Percentiles rank a stretch among this genome's conserved stretches.
Evolutionary conservation across 2,888 invertebrate species (phyloP).

Genomic region (Trissolcus japonicus): DNA sequence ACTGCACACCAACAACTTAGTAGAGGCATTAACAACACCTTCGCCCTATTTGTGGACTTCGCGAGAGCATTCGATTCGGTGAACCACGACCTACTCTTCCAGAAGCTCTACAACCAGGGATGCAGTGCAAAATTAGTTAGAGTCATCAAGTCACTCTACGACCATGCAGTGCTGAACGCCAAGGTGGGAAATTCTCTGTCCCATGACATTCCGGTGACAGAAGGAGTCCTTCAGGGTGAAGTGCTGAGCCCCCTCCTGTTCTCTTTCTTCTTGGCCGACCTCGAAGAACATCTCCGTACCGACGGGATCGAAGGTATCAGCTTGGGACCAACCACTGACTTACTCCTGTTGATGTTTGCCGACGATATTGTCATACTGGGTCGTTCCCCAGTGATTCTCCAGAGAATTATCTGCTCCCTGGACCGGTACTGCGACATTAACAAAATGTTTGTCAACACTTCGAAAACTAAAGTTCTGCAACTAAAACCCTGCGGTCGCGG

Average conservation of each 20-base stretch:
- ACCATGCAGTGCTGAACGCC: too few species aligned
- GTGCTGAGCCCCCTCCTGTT: neutral
- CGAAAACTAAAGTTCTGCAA: too few species aligned
- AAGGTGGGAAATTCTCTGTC: too few species aligned
- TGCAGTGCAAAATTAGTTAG: too few species aligned
- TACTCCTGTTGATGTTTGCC: neutral
- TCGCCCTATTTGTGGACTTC: neutral
- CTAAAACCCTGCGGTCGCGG: too few species aligned
- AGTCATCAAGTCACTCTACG: too few species aligned
- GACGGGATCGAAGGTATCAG: neutral
- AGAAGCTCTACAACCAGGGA: too few species aligned
- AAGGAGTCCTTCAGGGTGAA: neutral
- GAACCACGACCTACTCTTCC: neutral
- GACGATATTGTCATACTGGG: neutral
- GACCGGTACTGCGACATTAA: neutral
- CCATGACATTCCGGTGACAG: too few species aligned
- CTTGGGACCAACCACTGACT: neutral
- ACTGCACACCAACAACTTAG: neutral
- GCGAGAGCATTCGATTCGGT: neutral
- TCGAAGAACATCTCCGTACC: neutral
- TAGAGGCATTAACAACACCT: neutral
- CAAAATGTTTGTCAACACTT: too few species aligned
- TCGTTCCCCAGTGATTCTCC: neutral
- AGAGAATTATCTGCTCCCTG: neutral
- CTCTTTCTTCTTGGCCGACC: neutral